Evolutionary conservation across 2,797 vertebrate genomes (phyloP), one percentile per base, ranked within the genome.

Genomic region (Coranthus polyacanthus): DNA sequence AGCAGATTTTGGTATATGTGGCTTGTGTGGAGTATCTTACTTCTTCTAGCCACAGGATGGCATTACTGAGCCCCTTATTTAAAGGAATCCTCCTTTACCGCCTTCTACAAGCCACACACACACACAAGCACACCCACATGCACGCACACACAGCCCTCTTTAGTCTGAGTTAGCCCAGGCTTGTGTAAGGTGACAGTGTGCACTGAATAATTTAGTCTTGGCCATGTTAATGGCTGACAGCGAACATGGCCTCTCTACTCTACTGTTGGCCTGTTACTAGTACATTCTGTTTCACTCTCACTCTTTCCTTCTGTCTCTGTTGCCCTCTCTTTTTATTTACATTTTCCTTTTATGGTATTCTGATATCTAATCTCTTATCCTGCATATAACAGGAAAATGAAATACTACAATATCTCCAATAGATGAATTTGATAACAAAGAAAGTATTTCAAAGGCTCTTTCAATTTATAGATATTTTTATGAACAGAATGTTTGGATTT

Each of bases 181-280:
- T 82, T 88, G 86, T 87, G 84, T 89, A 83, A 88, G 84, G 90
- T 90, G 89, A 89, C 86, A 82, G 82, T 81, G 78, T 68, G 72
- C 73, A 60, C 75, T 91, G 84, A 92, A 91, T 92, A 88, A 91
- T 92, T 91, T 87, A 92, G 87, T 78, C 39, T 29, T 58, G 82
- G 73, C 68, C 88, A 81, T 91, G 89, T 92, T 87, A 88, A 88
- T 88, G 86, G 81, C 74, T 90, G 86, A 91, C 89, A 88, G 84
- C 11, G 83, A 88, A 91, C 85, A 88, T 78, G 86, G 84, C 83
- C 88, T 87, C 68, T 84, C 80, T 68, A 46, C 85, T 86, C 56
- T 50, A 62, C 79, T 66, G 69, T 68, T 81, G 83, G 85, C 72
- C 85, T 73, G 79, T 81, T 81, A 79, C 82, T 67, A 49, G 63